Evolutionary conservation across 2,113 vertebrate genomes (phyloP).

Genomic region (Myotis brandtii): DNA sequence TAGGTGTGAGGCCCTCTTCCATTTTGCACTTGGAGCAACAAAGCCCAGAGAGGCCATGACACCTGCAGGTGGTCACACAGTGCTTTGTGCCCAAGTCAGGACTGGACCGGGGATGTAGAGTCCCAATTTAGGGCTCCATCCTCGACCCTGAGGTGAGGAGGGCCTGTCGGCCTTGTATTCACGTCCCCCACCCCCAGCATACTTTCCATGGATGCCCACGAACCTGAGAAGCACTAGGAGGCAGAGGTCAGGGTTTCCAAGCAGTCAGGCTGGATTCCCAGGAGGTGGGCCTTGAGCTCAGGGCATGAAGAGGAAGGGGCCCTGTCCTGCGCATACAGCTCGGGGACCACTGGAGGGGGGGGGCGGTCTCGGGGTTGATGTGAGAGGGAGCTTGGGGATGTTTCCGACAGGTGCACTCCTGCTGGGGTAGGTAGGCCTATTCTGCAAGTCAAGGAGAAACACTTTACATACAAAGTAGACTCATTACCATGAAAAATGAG

Average conservation of each 20-base stretch:
- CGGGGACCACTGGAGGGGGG: background rate
- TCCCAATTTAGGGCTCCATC: background rate
- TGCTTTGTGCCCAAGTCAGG: background rate
- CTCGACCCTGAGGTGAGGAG: too few relatives aligned
- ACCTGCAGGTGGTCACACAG: background rate
- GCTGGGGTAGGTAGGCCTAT: accelerated
- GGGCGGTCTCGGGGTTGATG: background rate
- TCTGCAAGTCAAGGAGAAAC: background rate
- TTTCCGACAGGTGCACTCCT: background rate
- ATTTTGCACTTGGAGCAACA: background rate
- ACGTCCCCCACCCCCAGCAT: accelerated
- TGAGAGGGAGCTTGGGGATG: background rate
- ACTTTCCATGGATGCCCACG: accelerated
- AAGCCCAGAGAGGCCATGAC: background rate
- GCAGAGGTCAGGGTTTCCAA: background rate
- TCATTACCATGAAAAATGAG: accelerated
- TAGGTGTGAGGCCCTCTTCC: background rate
- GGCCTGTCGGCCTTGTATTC: accelerated
- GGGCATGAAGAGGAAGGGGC: background rate
- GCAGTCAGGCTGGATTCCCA: background rate
- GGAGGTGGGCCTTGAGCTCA: too few relatives aligned
- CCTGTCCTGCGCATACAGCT: background rate
- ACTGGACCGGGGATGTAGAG: too few relatives aligned
- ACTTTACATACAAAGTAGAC: accelerated
- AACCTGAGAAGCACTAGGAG: background rate